Base-by-base conservation (phyloP, 2,888 invertebrate genomes). In the Conistra vaccinii region DNA sequence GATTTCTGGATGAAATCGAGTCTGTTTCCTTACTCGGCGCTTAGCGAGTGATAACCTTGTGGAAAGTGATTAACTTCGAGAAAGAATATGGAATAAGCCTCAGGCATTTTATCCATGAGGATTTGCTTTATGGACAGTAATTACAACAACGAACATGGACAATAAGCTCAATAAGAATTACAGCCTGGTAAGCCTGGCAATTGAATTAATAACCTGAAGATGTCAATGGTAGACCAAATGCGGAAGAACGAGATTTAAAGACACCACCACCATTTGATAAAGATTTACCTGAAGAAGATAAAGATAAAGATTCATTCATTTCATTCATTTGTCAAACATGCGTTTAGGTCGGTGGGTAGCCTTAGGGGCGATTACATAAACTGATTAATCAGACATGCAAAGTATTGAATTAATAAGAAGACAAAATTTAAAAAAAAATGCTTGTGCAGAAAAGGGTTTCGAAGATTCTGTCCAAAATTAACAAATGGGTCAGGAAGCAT, bases 1-100 rank as follows among this genome's bases (percentile, higher is more conserved):
- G 90, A 89, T 94, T 92, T 94, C 94, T 93, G 95, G 95, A 94
- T 94, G 92, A 93, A 93, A 92, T 87, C 89, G 90, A 91, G 86
- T 81, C 78, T 74, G 89, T 87, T 92, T 91, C 91, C 91, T 91
- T 83, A 62, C 75, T 67, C 53, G 65, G 63, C 23, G 23, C 48
- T 42, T 23, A 32, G 62, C 63, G 65, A 61, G 58, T 62, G 26
- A 67, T 76, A 66, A 77, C 61, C 73, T 78, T 76, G 78, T 73
- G n/a, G 26, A 45, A 48, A 26, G 10, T 73, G 42, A 79, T 69
- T 57, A 72, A 72, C 51, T 69, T 68, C 53, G 12, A 53, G 12
- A 63, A 51, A 69, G 12, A 61, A 61, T 61, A 53, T 23, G 48
- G 29, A 26, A 29, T 57, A 75, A 35, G 39, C 1, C 29, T 23